A percentile compares a stretch with the other conserved stretches of the same genome.
phyloP scores from a whole-genome alignment of 2,888 invertebrate genomes.

The Lasioglossum marginatum region DNA sequence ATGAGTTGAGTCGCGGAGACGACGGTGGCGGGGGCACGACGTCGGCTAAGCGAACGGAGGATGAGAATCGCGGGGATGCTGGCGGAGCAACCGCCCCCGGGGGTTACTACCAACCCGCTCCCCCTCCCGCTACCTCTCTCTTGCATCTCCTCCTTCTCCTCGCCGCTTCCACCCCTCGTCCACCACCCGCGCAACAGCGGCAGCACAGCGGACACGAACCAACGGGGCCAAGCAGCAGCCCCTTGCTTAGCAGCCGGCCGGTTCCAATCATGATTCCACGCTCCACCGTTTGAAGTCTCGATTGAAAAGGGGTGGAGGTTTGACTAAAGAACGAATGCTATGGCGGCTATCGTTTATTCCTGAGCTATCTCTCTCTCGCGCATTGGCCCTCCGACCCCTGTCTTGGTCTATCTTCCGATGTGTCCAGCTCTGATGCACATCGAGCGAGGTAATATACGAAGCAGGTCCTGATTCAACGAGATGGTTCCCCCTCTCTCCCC shows the following conservation, averaged over 20 bases:
- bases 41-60: slow-evolving; percentile 70
- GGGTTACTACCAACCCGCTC: slow-evolving; percentile 79
- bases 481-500: not conserved
- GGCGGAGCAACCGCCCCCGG: slow-evolving; percentile 78
- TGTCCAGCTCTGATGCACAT: slow-evolving; percentile 21
- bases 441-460: slow-evolving; percentile 27
- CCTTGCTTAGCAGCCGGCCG: slow-evolving; percentile 83
- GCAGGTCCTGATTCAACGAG: not conserved
- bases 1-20: slow-evolving; percentile 85
- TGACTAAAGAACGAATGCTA: slow-evolving; percentile 84
- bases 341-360: slow-evolving; percentile 80
- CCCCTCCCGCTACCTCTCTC: slow-evolving; percentile 23
- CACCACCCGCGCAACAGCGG: not conserved
- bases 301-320: slow-evolving; percentile 84
- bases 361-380: slow-evolving; percentile 30
- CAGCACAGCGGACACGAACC: slow-evolving; percentile 75
- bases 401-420: slow-evolving; percentile 3
- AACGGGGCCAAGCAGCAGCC: slow-evolving; percentile 78
- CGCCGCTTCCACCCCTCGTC: slow-evolving; percentile 12
- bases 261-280: slow-evolving; percentile 85
- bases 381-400: too few species aligned
- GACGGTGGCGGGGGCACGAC: slow-evolving; percentile 66
- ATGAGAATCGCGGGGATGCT: slow-evolving; percentile 65
- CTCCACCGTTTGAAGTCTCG: slow-evolving; percentile 84
- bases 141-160: slow-evolving; percentile 22